phyloP scores from a whole-genome alignment of 1,140 invertebrate genomes.

The Pararge aegeria region DNA sequence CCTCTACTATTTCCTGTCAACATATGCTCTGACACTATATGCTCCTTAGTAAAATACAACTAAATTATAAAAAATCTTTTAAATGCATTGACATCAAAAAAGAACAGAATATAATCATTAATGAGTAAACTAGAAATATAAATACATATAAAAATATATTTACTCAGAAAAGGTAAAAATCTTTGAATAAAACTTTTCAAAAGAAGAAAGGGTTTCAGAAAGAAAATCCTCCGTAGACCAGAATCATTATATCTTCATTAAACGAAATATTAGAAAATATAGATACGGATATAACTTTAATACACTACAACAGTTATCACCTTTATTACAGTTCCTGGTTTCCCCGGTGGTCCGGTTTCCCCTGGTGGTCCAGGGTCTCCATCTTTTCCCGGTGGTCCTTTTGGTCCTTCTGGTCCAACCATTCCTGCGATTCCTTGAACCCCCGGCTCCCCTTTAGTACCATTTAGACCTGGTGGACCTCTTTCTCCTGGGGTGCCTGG shows the following conservation, averaged over 20 bases:
- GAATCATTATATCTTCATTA: too few relatives aligned
- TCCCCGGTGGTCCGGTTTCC: constrained; percentile 33
- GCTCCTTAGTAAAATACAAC: neutral
- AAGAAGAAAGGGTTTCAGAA: too few relatives aligned
- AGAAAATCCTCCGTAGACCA: too few relatives aligned
- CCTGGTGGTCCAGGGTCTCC: constrained; percentile 32
- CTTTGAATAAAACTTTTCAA: too few relatives aligned
- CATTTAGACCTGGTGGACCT: constrained; percentile 34
- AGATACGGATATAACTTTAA: too few relatives aligned
- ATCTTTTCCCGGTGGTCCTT: constrained; percentile 43
- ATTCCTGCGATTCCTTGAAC: constrained; percentile 28
- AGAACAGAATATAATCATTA: too few relatives aligned
- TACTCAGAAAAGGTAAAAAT: too few relatives aligned
- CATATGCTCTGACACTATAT: constrained; percentile 32
- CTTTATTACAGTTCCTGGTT: constrained; percentile 28
- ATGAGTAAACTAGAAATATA: too few relatives aligned
- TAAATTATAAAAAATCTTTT: too few relatives aligned
- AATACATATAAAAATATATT: too few relatives aligned
- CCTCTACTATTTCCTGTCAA: constrained; percentile 46
- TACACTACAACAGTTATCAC: constrained; percentile 17
- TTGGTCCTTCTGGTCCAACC: constrained; percentile 29
- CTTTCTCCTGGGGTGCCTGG: neutral
- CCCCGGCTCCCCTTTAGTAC: constrained; percentile 42
- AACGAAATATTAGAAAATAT: too few relatives aligned
- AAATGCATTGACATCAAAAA: too few relatives aligned